Base-by-base conservation (phyloP, 2,797 vertebrate species). In the Microctenopoma stevenorrisi region DNA sequence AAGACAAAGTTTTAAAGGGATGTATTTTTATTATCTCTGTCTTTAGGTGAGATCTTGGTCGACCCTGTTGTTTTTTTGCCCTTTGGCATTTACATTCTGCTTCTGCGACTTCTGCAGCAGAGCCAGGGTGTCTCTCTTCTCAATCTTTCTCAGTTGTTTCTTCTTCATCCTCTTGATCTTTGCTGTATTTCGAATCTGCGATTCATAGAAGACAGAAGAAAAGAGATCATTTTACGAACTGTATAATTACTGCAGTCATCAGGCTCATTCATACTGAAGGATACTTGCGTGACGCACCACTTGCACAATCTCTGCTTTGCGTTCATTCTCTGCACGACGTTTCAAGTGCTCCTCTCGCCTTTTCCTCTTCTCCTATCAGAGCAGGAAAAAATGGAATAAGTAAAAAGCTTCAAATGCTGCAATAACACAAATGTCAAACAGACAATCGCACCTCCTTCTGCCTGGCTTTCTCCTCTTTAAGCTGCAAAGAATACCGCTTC, bases 141-240 rank as follows among this genome's bases (percentile, higher is more conserved):
- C 94, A 5, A 98, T 90, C 54, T 91, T 92, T 43, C 96, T 93
- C 28, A 99, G 91, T 18, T 97, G 95, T 79, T 98, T 94, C 94
- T 97, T 99, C 92, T 96, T 97, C 42, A 96, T 96, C 69, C 96
- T 92, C 89, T 97, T 99, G 48, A 99, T 93, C 86, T 99, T 99
- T 26, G 95, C 1, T 0, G 97, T 96, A 86, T 98, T 98, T 8
- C 92, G 94, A 88, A 99, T 98, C 97, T 98, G 86, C 7, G 25
- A 72, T 11, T 35, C 16, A 56, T 22, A 59, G 0, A 14, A 66
- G 38, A 70, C 9, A 2, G 3, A 0, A 30, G 5, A 64, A 63
- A 51, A 12, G 13, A 42, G 22, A 18, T 53, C 4, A 46, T 13
- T 40, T 26, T 16, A 22, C n/a, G 0, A 15, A 51, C 1, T 30